Base-by-base conservation (phyloP, 2,797 vertebrate species). In the Poeciliopsis paucimaculata region DNA sequence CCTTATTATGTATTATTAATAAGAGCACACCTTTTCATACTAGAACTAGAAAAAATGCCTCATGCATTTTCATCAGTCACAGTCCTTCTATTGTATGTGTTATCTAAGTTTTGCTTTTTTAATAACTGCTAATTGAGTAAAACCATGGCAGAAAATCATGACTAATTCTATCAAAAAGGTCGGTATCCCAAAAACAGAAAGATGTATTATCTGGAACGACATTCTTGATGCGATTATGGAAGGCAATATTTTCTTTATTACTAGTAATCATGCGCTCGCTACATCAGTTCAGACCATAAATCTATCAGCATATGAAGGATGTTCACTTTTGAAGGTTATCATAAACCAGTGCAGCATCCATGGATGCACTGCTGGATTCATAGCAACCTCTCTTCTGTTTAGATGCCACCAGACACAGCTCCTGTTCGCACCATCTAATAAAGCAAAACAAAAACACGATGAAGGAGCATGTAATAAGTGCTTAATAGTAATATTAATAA, bases 361-460 rank as follows among this genome's bases (percentile, higher is more conserved):
- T 74, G 8, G 88, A 73, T 0, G 66, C 83, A 0, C 91, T 87
- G 43, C 82, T 81, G 0, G 64, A 23, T 13, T 84, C 57, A 36
- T 97, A 97, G 88, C 90, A 94, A 77, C 95, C 90, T n/a, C 51
- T 92, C 6, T 3, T 28, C 0, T 93, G 79, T 75, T 92, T 95
- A 0, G 18, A 73, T 23, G 83, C 86, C 79, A 95, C 94, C 0
- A 94, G 96, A 80, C 96, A 96, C 80, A 97, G 83, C 55, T 97
- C 96, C 46, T 94, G 94, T 72, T 93, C 90, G 85, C 96, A 96
- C 97, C 97, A 98, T 87, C 97, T 71, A 87, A 78, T 16, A 23
- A 41, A 71, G 55, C 36, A 82, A 80, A 80, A 39, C 20, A 60
- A 66, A 80, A 72, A 77, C 15, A 60, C 7, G 4, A 60, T 66